Evolutionary conservation across 1,140 invertebrate species (phyloP).

Genomic region (Chelonus insularis): DNA sequence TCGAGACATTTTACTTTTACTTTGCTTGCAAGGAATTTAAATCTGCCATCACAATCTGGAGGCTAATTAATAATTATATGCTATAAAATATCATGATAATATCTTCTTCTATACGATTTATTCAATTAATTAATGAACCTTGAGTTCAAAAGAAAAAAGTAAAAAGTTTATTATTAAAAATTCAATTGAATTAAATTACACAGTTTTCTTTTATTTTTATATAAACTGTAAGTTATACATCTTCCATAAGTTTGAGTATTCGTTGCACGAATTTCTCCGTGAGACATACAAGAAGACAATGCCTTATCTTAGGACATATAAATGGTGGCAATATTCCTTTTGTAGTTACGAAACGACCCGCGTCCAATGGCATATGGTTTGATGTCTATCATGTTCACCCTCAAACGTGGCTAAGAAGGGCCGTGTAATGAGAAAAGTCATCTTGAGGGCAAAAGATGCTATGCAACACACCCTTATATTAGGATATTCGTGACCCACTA

Average conservation of each 20-base stretch:
- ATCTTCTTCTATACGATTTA: background rate
- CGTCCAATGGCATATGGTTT: conserved; percentile 30
- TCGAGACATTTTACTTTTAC: conserved; percentile 13
- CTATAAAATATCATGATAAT: conserved; percentile 22
- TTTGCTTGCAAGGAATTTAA: background rate
- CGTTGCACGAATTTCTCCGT: background rate
- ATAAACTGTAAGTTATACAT: no score
- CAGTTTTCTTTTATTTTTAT: no score
- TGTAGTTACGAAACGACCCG: conserved; percentile 29
- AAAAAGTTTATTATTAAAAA: background rate
- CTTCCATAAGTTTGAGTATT: no score
- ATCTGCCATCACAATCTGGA: conserved; percentile 26
- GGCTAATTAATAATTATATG: conserved; percentile 29
- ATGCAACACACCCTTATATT: background rate
- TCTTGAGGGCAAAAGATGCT: conserved; percentile 1
- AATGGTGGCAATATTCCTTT: conserved; percentile 32
- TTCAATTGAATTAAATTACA: conserved; percentile 15
- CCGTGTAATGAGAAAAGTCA: conserved; percentile 31
- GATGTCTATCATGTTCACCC: conserved; percentile 25
- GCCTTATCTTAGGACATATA: conserved; percentile 30
- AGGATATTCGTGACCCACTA: conserved; percentile 15
- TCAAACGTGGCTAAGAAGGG: conserved; percentile 10
- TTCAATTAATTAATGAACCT: background rate
- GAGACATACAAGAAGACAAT: conserved; percentile 3
- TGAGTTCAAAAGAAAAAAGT: no score